These are phyloP conservation scores for Hyles lineata DNA, from an alignment of 2,888 invertebrate species.

Conservation along the genomic window DNA sequence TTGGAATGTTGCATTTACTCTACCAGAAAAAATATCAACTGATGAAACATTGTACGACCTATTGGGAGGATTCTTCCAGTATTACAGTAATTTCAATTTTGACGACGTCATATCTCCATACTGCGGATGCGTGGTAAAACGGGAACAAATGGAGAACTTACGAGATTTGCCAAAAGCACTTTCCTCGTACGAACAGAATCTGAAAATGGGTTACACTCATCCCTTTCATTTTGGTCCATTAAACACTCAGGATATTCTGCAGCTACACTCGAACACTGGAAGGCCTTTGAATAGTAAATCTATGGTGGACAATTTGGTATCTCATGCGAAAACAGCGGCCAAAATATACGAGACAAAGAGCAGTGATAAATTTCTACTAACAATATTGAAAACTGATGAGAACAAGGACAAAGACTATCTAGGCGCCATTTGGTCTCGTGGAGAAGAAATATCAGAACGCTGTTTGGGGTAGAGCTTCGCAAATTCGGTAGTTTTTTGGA, in stretches of 20 bases:
- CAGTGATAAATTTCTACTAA: neutral
- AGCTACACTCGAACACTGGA: neutral
- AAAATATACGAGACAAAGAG: neutral
- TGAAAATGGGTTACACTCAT: neutral
- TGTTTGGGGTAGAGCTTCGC: neutral
- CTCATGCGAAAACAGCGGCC: neutral
- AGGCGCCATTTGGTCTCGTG: neutral
- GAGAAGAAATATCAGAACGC: neutral
- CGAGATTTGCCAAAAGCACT: neutral
- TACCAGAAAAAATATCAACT: neutral
- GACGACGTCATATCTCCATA: slow-evolving; percentile 44
- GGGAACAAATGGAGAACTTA: neutral
- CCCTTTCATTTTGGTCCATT: neutral
- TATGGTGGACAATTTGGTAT: neutral
- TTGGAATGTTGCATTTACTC: neutral
- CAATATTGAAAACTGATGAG: neutral
- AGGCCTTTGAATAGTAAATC: neutral
- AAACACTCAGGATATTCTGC: neutral
- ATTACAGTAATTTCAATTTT: slow-evolving; percentile 43
- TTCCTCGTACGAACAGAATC: neutral
- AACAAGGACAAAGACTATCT: neutral
- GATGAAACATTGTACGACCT: slow-evolving; percentile 35
- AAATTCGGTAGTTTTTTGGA: neutral
- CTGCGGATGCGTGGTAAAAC: slow-evolving; percentile 36
- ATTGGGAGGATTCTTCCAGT: slow-evolving; percentile 42